phyloP scores from a whole-genome alignment of 2,113 vertebrate genomes.

The Odocoileus virginianus region DNA sequence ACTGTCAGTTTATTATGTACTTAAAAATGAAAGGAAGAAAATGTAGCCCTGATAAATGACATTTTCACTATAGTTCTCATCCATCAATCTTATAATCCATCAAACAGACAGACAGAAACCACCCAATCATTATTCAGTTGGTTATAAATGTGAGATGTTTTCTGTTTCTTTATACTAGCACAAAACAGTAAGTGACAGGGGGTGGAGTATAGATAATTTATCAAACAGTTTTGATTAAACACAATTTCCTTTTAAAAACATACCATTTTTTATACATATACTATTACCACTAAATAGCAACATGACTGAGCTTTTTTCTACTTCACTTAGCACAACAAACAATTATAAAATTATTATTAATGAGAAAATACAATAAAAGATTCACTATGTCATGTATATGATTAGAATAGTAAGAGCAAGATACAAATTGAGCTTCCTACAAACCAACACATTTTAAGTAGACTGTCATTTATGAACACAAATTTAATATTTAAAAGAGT shows the following conservation, averaged over 20 bases:
- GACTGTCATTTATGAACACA: slow-evolving; percentile 22
- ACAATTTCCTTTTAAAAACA: slow-evolving; percentile 72
- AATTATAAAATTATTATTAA: neutral
- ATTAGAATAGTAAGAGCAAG: neutral
- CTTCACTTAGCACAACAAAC: slow-evolving; percentile 24
- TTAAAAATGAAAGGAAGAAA: slow-evolving; percentile 52
- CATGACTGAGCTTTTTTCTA: slow-evolving; percentile 8
- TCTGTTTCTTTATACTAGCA: slow-evolving; percentile 72
- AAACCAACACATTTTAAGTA: slow-evolving; percentile 26
- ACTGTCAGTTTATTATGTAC: slow-evolving; percentile 17
- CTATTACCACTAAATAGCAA: slow-evolving; percentile 38
- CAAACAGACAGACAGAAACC: slow-evolving; percentile 77
- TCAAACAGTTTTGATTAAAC: slow-evolving; percentile 77
- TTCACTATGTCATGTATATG: neutral
- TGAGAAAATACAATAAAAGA: slow-evolving; percentile 25
- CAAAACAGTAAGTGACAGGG: slow-evolving; percentile 80
- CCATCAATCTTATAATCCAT: slow-evolving; percentile 81
- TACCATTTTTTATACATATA: slow-evolving; percentile 43
- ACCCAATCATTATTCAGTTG: slow-evolving; percentile 77
- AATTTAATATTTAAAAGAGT: slow-evolving; percentile 7
- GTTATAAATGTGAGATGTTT: slow-evolving; percentile 70
- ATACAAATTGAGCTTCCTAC: neutral
- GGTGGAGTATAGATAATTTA: slow-evolving; percentile 83
- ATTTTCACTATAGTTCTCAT: slow-evolving; percentile 77
- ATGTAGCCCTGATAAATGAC: slow-evolving; percentile 76